Base-by-base conservation (phyloP, 2,888 invertebrate species). In the Trisateles emortualis region DNA sequence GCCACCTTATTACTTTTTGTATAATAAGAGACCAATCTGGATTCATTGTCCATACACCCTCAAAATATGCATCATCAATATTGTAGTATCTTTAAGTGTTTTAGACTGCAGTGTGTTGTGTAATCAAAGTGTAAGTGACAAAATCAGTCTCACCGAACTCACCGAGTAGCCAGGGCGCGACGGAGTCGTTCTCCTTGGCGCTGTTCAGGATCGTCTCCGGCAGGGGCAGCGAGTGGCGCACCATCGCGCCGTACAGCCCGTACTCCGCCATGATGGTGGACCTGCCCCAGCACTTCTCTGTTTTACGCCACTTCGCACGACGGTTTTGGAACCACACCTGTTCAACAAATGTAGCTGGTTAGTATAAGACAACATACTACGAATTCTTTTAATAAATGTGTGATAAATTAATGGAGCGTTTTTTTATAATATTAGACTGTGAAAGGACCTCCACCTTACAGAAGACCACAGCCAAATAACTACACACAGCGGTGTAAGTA, bases 251-350 rank as follows among this genome's bases (percentile, higher is more conserved):
- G 90, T 99, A 99, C 44, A 99, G 94, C 1, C 99, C 99, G 86
- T 99, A 99, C 92, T 99, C 99, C 67, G 99, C 99, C 99, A 99
- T 99, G 84, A 99, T 99, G 74, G 99, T 99, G 83, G 98, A 98
- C 77, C 98, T 95, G 41, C 99, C 99, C 99, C 99, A 99, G 74
- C 99, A 99, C 87, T 99, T 99, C 93, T 99, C 99, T 48, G 99
- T 99, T 91, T 99, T 99, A 61, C 99, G 96, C 99, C 99, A 99
- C 87, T 99, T 99, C 78, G 99, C 99, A 38, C 99, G 95, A 19
- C 99, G 95, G 92, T 99, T 99, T 94, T 98, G 98, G 92, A 98
- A 99, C 99, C 99, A 99, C 49, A 99, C 99, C 99, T 99, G 94
- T 1, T 36, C 14, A n/a, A 46, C 13, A 36, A 46, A 17, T 5